These are phyloP conservation scores for Malthinus seriepunctatus DNA, from an alignment of 2,888 invertebrate species.

Conservation along the genomic window DNA sequence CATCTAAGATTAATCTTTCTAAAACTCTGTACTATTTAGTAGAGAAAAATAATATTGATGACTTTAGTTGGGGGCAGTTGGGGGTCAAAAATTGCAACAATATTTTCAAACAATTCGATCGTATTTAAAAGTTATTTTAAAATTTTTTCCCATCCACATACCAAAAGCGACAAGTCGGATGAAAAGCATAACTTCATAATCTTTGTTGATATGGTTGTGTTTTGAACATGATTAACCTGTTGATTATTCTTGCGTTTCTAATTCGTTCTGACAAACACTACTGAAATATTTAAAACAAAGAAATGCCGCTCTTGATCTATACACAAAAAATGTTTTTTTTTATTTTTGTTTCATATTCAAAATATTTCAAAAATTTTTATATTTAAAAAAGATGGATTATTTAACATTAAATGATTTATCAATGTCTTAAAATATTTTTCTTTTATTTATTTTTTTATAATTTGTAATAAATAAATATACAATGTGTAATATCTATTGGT, in stretches of 20 bases:
- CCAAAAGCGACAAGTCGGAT: slow-evolving; percentile 20
- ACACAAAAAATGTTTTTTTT: background rate
- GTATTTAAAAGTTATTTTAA: slow-evolving; percentile 6
- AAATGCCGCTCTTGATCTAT: slow-evolving; percentile 10
- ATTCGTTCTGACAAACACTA: slow-evolving; percentile 25
- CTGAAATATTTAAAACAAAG: slow-evolving; percentile 30
- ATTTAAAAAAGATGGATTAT: slow-evolving; percentile 2
- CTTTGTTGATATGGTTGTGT: slow-evolving; percentile 11
- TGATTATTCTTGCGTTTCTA: slow-evolving; percentile 25
- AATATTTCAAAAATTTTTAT: slow-evolving; percentile 4
- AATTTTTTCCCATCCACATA: slow-evolving; percentile 6
- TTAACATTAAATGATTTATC: background rate
- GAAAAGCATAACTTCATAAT: slow-evolving; percentile 19
- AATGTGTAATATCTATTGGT: background rate
- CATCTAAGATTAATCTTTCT: too few relatives aligned
- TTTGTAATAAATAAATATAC: background rate
- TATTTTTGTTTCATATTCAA: background rate
- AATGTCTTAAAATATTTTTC: background rate
- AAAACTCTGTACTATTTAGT: too few relatives aligned
- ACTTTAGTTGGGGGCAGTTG: too few relatives aligned
- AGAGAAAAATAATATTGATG: too few relatives aligned
- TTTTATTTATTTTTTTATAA: background rate
- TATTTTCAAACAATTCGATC: too few relatives aligned
- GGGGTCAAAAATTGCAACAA: too few relatives aligned
- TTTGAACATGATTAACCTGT: slow-evolving; percentile 22